Conservation (phyloP, 2,113 vertebrate species). For the Dinomys branickii region DNA sequence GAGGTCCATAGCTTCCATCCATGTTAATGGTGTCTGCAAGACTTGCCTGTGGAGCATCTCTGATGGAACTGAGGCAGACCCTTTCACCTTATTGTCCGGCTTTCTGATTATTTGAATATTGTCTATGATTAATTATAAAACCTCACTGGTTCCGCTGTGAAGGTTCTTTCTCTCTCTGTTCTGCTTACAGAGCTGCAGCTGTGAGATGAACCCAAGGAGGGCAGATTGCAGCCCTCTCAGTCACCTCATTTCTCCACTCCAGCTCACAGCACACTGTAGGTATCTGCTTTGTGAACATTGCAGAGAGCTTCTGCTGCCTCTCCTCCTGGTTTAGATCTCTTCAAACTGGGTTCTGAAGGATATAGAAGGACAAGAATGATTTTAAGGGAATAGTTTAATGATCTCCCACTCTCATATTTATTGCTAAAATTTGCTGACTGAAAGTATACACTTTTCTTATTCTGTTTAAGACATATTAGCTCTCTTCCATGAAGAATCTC, state of each 20-base stretch:
- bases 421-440: background rate
- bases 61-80: background rate
- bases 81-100: background rate
- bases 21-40: background rate
- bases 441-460: background rate
- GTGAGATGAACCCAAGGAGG: background rate
- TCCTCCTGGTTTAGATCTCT: background rate
- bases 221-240: rapidly evolving
- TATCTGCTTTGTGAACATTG: background rate
- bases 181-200: background rate
- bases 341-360: background rate
- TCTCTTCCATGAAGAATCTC: background rate
- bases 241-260: background rate
- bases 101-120: background rate
- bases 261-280: background rate
- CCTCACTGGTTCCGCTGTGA: background rate
- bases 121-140: background rate
- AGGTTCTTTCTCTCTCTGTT: background rate
- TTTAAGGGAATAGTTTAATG: background rate
- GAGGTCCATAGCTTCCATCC: background rate
- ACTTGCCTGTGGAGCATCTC: background rate
- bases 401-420: background rate
- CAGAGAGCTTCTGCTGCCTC: background rate
- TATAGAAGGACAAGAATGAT: background rate
- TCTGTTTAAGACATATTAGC: background rate